Evolutionary conservation across 2,797 vertebrate genomes (phyloP).

Genomic region (Garrulus glandarius): DNA sequence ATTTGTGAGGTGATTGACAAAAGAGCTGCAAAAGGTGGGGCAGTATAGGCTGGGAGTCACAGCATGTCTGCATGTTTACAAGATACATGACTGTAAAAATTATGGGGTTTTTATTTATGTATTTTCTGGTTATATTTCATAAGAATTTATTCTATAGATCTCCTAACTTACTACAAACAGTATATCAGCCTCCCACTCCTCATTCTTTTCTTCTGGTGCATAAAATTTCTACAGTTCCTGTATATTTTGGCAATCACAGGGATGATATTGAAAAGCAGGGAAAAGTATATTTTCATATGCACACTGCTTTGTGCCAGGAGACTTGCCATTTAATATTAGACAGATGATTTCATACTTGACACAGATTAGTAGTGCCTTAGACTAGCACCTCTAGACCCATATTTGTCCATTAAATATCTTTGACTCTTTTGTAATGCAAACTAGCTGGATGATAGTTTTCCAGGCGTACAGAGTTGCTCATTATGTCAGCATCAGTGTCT

Average conservation of each 20-base stretch:
- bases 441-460: not conserved
- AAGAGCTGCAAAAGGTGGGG: not conserved
- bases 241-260: not conserved
- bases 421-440: not conserved
- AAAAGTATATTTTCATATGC: not conserved
- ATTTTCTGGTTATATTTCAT: not conserved
- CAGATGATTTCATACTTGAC: not conserved
- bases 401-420: not conserved
- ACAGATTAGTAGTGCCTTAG: not conserved
- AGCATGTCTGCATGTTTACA: not conserved
- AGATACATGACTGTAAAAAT: not conserved
- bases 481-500: not conserved
- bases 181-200: not conserved
- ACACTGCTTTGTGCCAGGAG: not conserved
- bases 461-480: not conserved
- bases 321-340: not conserved
- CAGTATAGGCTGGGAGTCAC: not conserved
- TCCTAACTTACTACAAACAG: not conserved
- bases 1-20: not conserved
- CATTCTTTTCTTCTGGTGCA: not conserved
- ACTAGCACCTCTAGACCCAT: not conserved
- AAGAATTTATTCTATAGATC: not conserved
- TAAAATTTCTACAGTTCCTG: not conserved
- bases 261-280: not conserved
- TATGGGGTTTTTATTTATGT: not conserved